These are phyloP conservation scores for Lophius piscatorius DNA, from an alignment of 2,113 vertebrate species.

Conservation along the genomic window DNA sequence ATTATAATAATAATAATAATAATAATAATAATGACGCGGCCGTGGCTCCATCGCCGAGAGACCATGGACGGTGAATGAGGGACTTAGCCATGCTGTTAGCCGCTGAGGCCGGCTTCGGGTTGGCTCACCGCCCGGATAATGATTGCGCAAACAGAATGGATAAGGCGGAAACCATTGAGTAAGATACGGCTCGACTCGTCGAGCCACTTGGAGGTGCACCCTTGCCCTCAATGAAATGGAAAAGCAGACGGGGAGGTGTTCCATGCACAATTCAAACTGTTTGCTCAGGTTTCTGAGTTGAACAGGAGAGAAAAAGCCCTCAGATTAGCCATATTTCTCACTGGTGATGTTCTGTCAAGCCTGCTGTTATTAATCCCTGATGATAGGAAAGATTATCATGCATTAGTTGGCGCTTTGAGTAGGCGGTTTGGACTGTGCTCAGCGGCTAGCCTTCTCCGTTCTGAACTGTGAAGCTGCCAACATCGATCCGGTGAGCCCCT, in stretches of 20 bases:
- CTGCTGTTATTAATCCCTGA: not conserved
- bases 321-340: not conserved
- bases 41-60: too few species aligned
- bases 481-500: not conserved
- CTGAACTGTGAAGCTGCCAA: not conserved
- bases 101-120: too few species aligned
- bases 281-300: not conserved
- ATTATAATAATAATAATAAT: too few species aligned
- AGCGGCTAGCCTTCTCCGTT: not conserved
- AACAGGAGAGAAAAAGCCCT: not conserved
- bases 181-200: too few species aligned
- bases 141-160: too few species aligned
- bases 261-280: not conserved
- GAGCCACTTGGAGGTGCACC: not conserved
- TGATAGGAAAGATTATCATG: not conserved
- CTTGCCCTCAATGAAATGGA: not conserved
- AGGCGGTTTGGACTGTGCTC: not conserved
- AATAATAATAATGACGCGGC: too few species aligned
- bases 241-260: not conserved
- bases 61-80: too few species aligned
- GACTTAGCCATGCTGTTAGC: too few species aligned
- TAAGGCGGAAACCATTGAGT: too few species aligned
- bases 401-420: not conserved
- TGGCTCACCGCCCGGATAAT: too few species aligned
- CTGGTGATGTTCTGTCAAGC: not conserved